Conservation (phyloP, 2,888 invertebrate species). For the Lycia hirtaria region DNA sequence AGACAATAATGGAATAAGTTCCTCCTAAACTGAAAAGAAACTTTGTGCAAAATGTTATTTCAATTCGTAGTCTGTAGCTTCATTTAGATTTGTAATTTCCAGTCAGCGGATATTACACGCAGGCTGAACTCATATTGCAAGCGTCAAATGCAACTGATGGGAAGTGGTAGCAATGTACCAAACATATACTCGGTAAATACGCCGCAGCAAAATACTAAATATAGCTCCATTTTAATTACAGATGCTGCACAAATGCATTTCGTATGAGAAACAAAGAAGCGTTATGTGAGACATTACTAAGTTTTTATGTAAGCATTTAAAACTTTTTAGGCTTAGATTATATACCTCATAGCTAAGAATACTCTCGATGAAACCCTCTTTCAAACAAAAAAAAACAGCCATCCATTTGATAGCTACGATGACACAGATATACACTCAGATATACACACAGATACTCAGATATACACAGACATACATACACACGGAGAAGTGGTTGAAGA, state of each 20-base stretch:
- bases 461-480: too few species aligned
- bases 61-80: constrained; percentile 54
- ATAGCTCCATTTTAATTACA: constrained; percentile 5
- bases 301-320: background rate
- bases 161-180: constrained; percentile 35
- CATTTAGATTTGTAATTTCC: constrained; percentile 73
- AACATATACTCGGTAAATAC: constrained; percentile 11
- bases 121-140: constrained; percentile 53
- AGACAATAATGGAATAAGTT: too few species aligned
- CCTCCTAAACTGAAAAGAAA: too few species aligned
- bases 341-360: too few species aligned
- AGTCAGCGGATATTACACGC: constrained; percentile 68
- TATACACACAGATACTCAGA: too few species aligned
- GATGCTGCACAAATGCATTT: background rate
- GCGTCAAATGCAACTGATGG: constrained; percentile 43
- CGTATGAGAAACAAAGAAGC: background rate
- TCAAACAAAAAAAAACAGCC: too few species aligned
- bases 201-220: constrained; percentile 4
- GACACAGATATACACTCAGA: too few species aligned
- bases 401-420: too few species aligned
- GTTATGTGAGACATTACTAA: background rate
- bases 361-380: too few species aligned
- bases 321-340: background rate
- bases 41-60: background rate
- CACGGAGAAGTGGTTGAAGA: too few species aligned